Evolutionary conservation across 2,113 vertebrate species (phyloP), one percentile per base, ranked within the genome.

Genomic region (Turnix velox): DNA sequence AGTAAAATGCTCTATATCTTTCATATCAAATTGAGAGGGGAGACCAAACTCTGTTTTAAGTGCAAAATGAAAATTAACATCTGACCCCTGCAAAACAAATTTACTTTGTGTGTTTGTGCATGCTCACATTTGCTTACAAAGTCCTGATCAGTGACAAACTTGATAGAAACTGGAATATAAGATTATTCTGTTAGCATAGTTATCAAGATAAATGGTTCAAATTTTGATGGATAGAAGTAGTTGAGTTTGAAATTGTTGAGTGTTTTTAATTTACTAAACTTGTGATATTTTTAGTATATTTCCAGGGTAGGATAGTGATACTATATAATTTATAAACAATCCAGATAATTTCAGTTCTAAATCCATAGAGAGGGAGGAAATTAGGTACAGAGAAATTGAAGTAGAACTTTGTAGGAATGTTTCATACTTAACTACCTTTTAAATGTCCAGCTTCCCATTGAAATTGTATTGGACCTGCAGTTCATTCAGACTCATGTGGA

Each of bases 301-400:
- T 75, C n/a, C n/a, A 27, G 45, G 74, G 22, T 59, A 75, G 35
- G 52, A 71, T 82, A 79, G 35, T 4, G 5, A 9, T 71, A 30
- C 35, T 80, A 25, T 14, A n/a, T 27, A 51, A 51, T 75, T 87
- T 51, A 35, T 51, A 90, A 75, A 43, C 30, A 35, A 33, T 73
- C 31, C n/a, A 45, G 58, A 6, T 88, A 25, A 91, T 88, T 77
- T 84, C 63, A 72, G 33, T 31, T 79, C 46, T 82, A n/a, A 66
- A 7, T 43, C 35, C 6, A 1, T 63, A 62, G 22, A 73, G 17
- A 77, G 19, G 59, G 40, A 72, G 48, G 55, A 91, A 88, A 74
- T 59, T 18, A 61, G 35, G 46, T 74, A 66, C 61, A 86, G 52
- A 69, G 39, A 66, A 78, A 63, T 77, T 59, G n/a, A 77, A 82